phyloP scores from a whole-genome alignment of 2,797 vertebrate species.

The Corythornis leucogaster region DNA sequence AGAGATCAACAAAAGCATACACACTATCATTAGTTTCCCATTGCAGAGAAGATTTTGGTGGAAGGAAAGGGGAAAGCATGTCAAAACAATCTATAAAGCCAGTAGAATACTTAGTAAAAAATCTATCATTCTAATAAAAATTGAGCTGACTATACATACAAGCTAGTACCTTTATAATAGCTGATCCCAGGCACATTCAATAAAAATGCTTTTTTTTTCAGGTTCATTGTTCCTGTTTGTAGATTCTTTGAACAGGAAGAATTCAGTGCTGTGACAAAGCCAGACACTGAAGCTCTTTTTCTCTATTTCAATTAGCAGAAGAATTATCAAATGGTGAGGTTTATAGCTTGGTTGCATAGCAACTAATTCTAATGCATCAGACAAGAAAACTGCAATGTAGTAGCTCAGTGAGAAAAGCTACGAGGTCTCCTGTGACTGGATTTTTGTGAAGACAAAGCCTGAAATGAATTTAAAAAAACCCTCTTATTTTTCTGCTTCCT shows the following conservation, averaged over 20 bases:
- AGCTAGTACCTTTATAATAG: not conserved
- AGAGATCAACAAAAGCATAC: not conserved
- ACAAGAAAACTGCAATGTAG: slow-evolving; percentile 54
- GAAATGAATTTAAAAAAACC: not conserved
- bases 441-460: not conserved
- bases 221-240: not conserved
- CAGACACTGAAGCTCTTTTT: slow-evolving; percentile 32
- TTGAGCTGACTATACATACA: not conserved
- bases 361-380: slow-evolving; percentile 70
- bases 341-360: slow-evolving; percentile 71
- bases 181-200: not conserved
- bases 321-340: slow-evolving; percentile 58
- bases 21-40: not conserved
- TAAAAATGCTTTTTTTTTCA: not conserved
- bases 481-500: not conserved
- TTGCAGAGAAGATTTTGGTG: not conserved
- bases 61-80: not conserved
- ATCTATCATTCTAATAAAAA: not conserved
- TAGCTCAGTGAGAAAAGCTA: slow-evolving; percentile 4
- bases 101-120: not conserved
- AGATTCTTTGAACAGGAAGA: not conserved
- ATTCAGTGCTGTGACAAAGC: not conserved
- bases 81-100: slow-evolving; percentile 6
- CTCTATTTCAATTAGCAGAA: slow-evolving; percentile 52
- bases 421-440: not conserved